Conservation (phyloP, 2,113 vertebrate species). For the Tachysurus vachellii region DNA sequence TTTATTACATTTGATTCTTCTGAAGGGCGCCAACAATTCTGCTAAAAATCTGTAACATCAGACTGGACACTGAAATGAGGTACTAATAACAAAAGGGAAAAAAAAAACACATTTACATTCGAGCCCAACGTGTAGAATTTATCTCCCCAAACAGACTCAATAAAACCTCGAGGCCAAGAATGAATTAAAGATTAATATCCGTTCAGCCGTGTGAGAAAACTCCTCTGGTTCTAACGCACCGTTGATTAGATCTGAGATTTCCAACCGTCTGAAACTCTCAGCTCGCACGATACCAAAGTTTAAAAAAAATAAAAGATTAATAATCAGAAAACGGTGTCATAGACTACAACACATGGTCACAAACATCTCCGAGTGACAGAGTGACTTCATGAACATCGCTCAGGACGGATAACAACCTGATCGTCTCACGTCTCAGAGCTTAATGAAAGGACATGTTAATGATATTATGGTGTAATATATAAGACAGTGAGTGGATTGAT, state of each 20-base stretch:
- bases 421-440: background rate
- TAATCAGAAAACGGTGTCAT: background rate
- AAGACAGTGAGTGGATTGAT: no score
- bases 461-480: no score
- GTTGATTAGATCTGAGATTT: background rate
- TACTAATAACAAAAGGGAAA: background rate
- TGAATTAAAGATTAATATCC: conserved; percentile 35
- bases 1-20: background rate
- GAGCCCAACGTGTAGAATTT: background rate
- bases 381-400: background rate
- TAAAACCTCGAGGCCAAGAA: background rate
- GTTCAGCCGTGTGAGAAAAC: background rate
- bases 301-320: background rate
- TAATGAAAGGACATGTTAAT: background rate
- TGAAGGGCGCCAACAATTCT: background rate
- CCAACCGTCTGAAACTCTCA: background rate
- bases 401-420: background rate
- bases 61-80: background rate
- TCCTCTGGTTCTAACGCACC: background rate
- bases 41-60: background rate
- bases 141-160: background rate
- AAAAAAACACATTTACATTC: background rate
- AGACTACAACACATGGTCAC: no score
- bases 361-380: background rate
- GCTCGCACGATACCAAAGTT: background rate